These are phyloP conservation scores for Emydoidea blandingii DNA, from an alignment of 2,797 vertebrate genomes.

Conservation along the genomic window DNA sequence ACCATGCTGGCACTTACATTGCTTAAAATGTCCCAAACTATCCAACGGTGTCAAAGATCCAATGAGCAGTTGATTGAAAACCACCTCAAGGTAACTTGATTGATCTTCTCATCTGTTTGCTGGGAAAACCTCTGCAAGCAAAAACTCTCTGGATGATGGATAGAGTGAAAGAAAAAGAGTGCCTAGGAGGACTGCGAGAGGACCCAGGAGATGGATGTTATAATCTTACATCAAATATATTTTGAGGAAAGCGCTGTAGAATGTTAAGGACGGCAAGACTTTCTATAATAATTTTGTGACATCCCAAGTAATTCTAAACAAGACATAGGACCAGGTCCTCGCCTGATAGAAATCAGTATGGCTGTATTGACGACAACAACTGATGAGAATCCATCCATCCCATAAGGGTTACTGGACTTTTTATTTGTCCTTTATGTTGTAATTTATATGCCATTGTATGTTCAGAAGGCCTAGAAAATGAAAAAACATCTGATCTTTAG, in stretches of 20 bases:
- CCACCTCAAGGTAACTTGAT: background rate
- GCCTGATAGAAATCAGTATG: background rate
- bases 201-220: background rate
- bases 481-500: background rate
- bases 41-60: background rate
- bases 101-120: background rate
- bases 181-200: background rate
- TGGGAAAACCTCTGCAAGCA: background rate
- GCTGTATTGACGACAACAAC: background rate
- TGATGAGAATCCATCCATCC: accelerated
- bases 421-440: background rate
- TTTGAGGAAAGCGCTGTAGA: background rate
- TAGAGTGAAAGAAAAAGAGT: background rate
- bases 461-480: background rate
- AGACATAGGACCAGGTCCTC: background rate
- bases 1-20: background rate
- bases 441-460: background rate
- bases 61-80: background rate
- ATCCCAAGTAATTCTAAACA: background rate
- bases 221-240: background rate
- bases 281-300: background rate
- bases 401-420: background rate
- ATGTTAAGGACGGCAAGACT: background rate
- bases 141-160: background rate
- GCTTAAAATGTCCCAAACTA: background rate